These are phyloP conservation scores for Arenaria interpres DNA, from an alignment of 2,113 vertebrate genomes.

Conservation along the genomic window DNA sequence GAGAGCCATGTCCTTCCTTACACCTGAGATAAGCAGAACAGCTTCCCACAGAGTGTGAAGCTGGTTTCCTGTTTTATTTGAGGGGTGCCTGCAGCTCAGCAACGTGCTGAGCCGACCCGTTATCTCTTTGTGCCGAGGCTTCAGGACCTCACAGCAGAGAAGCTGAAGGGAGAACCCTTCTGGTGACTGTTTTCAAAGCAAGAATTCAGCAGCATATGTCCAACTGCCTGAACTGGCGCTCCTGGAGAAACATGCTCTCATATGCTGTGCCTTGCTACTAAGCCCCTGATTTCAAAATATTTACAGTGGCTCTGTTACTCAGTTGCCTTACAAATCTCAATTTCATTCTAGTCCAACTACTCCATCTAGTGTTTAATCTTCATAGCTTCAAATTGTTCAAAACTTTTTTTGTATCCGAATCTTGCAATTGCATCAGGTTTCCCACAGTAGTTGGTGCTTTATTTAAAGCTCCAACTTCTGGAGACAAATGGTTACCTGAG, in stretches of 20 bases:
- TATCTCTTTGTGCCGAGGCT: not conserved
- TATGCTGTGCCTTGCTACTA: not conserved
- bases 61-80: not conserved
- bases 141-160: not conserved
- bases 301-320: not conserved
- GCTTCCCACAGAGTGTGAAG: accelerated
- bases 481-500: not conserved
- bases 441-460: not conserved
- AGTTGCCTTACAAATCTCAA: not conserved
- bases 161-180: not conserved
- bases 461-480: not conserved
- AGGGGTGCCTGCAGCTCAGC: not conserved
- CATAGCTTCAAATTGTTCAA: not conserved
- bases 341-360: slow-evolving; percentile 47
- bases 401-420: not conserved
- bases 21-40: not conserved
- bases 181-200: not conserved
- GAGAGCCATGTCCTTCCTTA: not conserved
- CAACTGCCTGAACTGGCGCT: not conserved
- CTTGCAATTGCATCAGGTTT: not conserved
- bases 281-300: slow-evolving; percentile 19
- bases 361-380: slow-evolving; percentile 55
- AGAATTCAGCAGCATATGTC: not conserved
- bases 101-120: not conserved
- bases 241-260: not conserved